Base-by-base conservation (phyloP, 92 coral and sea anemone genomes). In the Galaxea fascicularis region DNA sequence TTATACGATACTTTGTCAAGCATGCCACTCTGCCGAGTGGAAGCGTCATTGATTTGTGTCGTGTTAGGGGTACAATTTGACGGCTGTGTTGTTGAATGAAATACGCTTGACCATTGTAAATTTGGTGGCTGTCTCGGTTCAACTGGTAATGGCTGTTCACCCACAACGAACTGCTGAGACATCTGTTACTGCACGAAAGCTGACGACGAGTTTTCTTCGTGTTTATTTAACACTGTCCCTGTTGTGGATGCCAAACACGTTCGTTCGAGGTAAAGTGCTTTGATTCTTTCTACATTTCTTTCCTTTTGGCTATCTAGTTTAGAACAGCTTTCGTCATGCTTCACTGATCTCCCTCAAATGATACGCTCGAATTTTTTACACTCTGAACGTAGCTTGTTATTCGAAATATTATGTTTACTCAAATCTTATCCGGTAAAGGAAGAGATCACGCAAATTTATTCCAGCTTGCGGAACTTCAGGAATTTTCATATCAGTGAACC, bases 31-130 rank as follows among this genome's bases (percentile, higher is more conserved):
- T 31, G 8, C 28, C 15, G 64, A 25, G 59, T 27, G 12, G 5
- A 72, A 49, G 49, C 63, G 77, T 73, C 77, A 72, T 29, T 3
- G 46, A 18, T 74, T 57, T 20, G 10, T 21, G 69, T 35, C 30
- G 26, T 30, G 22, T 25, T 65, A 6, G n/a, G 71, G 41, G 24
- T n/a, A 76, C n/a, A 65, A 8, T 4, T 4, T 10, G 44, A 77
- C 63, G 63, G 72, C 18, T 4, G 53, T 16, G 71, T 59, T 62
- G 21, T 77, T 27, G 10, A 26, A 44, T 1, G 29, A 3, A 14
- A 54, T 13, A 15, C 8, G 71, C 35, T 15, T 77, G 25, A 62
- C 71, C 29, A 28, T 39, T 64, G 59, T 39, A 31, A 14, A 52
- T 52, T 16, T 8, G 18, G 15, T 45, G 5, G 12, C 15, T 24